Evolutionary conservation across 1,140 invertebrate genomes (phyloP).

Genomic region (Drosophila kanapiae): DNA sequence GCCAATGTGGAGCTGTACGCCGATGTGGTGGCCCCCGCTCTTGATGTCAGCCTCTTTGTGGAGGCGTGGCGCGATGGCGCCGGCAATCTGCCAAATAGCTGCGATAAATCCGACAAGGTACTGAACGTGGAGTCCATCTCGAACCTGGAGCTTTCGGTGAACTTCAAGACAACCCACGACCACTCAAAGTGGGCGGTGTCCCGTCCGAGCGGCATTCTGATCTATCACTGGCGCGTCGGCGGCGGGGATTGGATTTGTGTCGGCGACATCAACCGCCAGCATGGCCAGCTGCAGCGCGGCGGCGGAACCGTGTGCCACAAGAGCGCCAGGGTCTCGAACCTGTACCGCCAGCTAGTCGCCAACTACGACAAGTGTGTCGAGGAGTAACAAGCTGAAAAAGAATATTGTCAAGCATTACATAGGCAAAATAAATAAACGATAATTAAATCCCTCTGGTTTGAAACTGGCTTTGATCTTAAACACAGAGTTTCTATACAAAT

Average conservation of each 20-base stretch:
- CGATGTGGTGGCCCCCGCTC: conserved; percentile 90
- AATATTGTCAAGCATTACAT: background rate
- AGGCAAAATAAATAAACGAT: conserved; percentile 2
- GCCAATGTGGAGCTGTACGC: conserved; percentile 95
- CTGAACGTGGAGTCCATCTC: conserved; percentile 89
- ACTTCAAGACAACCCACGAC: conserved; percentile 91
- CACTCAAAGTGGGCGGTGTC: conserved; percentile 97
- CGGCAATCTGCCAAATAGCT: conserved; percentile 90
- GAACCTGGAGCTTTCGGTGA: conserved; percentile 86
- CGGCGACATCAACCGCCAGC: conserved; percentile 95
- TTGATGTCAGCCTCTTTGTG: conserved; percentile 90
- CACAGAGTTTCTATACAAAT: too few species aligned
- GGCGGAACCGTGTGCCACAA: conserved; percentile 93
- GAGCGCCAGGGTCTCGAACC: conserved; percentile 86
- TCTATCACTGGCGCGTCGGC: conserved; percentile 84
- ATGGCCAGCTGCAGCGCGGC: conserved; percentile 90
- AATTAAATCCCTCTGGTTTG: background rate
- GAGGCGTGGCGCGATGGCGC: conserved; percentile 96
- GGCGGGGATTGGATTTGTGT: conserved; percentile 92
- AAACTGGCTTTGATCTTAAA: too few species aligned
- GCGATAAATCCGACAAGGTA: conserved; percentile 87
- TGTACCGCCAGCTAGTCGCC: conserved; percentile 86
- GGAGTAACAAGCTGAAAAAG: background rate
- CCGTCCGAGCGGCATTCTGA: conserved; percentile 62
- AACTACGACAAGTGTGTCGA: conserved; percentile 83